Conservation (phyloP, 2,113 vertebrate genomes). For the Campylorhamphus procurvoides region DNA sequence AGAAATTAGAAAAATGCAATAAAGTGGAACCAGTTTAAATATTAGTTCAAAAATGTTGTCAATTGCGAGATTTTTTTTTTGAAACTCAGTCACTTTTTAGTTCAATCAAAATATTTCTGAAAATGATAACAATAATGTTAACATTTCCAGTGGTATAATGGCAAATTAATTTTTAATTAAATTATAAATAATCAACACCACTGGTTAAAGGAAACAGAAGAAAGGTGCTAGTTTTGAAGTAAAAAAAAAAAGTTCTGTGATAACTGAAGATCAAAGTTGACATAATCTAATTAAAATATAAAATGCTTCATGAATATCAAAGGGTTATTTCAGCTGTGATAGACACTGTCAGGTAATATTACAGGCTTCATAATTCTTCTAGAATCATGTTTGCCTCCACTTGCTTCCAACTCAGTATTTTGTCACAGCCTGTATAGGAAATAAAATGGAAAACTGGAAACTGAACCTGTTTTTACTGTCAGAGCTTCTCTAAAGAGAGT, state of each 20-base stretch:
- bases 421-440: not conserved
- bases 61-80: not conserved
- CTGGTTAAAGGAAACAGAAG: not conserved
- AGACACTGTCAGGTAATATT: not conserved
- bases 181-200: not conserved
- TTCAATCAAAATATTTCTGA: not conserved
- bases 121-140: not conserved
- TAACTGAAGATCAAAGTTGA: constrained; percentile 3
- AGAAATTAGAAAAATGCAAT: constrained; percentile 14
- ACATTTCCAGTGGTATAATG: not conserved
- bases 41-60: not conserved
- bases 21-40: not conserved
- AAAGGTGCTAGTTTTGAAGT: not conserved
- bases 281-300: constrained; percentile 32
- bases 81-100: not conserved
- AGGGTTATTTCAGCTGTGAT: not conserved
- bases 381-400: not conserved
- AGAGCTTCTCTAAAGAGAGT: not conserved
- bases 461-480: not conserved
- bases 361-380: not conserved
- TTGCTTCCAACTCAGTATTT: not conserved
- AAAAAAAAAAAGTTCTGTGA: not conserved
- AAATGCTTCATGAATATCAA: constrained; percentile 20
- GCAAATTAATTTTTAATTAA: constrained; percentile 28
- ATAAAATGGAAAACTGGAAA: not conserved